phyloP scores from a whole-genome alignment of 2,888 invertebrate species.

The Microdon myrmicae region DNA sequence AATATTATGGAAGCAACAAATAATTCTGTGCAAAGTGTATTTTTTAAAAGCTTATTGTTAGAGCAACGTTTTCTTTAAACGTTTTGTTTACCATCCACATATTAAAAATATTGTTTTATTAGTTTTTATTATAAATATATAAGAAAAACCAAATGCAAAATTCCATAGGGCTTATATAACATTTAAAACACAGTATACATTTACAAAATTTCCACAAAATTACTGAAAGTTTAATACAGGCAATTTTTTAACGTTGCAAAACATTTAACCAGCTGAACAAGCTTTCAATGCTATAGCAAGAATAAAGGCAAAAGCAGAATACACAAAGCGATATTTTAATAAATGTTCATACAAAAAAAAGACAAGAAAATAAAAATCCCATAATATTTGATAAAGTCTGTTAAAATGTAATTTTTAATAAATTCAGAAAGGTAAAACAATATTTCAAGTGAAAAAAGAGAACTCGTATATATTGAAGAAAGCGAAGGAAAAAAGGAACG shows the following conservation, averaged over 20 bases:
- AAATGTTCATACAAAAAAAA: constrained; percentile 6
- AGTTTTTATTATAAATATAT: too few relatives aligned
- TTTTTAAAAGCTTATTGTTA: too few relatives aligned
- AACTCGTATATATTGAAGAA: constrained; percentile 38
- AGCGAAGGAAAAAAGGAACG: constrained; percentile 42
- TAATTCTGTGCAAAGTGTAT: background rate
- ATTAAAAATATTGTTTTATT: too few relatives aligned
- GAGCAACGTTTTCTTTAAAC: too few relatives aligned
- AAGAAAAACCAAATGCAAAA: too few relatives aligned
- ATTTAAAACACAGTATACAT: too few relatives aligned
- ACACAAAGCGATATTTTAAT: constrained; percentile 1
- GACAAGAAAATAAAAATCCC: constrained; percentile 3
- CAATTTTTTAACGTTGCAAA: constrained; percentile 32
- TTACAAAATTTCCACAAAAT: background rate
- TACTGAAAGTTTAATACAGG: constrained; percentile 16
- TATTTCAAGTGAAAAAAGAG: constrained; percentile 12
- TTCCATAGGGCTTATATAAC: too few relatives aligned
- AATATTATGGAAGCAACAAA: constrained; percentile 4
- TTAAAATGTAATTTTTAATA: constrained; percentile 29
- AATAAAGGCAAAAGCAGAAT: constrained; percentile 28
- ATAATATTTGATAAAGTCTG: constrained; percentile 16
- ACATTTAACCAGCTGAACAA: constrained; percentile 33
- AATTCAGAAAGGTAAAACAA: constrained; percentile 2
- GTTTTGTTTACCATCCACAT: too few relatives aligned
- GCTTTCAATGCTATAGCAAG: constrained; percentile 8